Conservation (phyloP, 2,888 invertebrate species). For the Parascotia fuliginaria region DNA sequence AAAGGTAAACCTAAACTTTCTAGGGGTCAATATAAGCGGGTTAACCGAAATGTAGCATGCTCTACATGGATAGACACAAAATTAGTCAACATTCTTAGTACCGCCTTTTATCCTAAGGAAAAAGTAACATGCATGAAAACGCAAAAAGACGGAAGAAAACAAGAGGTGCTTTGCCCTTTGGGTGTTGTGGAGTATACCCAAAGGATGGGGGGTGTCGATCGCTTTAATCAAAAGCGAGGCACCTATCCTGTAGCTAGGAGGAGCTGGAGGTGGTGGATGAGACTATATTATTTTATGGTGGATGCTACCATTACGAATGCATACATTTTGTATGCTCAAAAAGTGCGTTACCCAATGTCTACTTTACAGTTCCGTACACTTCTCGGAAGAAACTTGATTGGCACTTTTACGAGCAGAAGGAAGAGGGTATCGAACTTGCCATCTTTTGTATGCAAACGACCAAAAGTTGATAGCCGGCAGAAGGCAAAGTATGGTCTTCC, state of each 20-base stretch:
- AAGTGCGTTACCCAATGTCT: no score
- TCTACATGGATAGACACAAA: no score
- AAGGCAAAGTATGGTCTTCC: constrained; percentile 32
- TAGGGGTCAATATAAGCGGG: no score
- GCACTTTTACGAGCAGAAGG: background rate
- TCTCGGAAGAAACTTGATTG: background rate
- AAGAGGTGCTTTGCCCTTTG: constrained; percentile 18
- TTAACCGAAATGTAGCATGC: no score
- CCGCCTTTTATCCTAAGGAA: constrained; percentile 39
- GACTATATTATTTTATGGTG: no score
- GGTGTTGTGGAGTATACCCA: constrained; percentile 29
- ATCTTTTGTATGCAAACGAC: constrained; percentile 27
- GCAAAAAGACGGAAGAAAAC: constrained; percentile 12
- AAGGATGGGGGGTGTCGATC: constrained; percentile 35
- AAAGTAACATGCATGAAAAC: constrained; percentile 21
- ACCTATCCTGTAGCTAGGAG: constrained; percentile 32
- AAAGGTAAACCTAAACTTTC: no score
- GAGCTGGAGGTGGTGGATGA: constrained; percentile 38
- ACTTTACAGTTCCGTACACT: background rate
- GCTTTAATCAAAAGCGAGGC: constrained; percentile 27
- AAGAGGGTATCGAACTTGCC: constrained; percentile 26
- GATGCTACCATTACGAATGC: no score
- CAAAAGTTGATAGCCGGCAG: constrained; percentile 25
- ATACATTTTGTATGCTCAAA: no score
- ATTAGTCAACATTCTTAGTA: no score